Conservation (phyloP, 2,888 invertebrate species). For the Flexamia atlantica region DNA sequence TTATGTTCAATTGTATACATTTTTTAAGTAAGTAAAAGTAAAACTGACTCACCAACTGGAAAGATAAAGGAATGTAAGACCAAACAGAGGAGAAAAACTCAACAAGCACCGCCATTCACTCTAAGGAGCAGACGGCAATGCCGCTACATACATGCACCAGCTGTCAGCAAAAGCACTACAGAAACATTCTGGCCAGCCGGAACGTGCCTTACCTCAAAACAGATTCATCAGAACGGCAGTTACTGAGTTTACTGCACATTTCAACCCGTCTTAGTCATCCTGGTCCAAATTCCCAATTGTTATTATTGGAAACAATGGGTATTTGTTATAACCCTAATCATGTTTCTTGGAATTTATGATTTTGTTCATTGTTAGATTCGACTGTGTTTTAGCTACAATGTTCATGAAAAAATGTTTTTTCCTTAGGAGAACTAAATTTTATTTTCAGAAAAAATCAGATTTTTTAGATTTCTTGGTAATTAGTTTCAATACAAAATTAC, state of each 20-base stretch:
- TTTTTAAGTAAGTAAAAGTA: no score
- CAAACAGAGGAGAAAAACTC: not conserved
- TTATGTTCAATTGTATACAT: no score
- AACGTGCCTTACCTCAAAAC: conserved; percentile 25
- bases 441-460: no score
- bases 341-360: not conserved
- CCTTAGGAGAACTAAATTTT: no score
- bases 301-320: not conserved
- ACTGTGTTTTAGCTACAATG: not conserved
- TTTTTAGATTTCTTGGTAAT: no score
- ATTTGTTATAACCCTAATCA: not conserved
- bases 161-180: not conserved
- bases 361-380: not conserved
- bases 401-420: no score
- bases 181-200: not conserved
- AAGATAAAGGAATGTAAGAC: conserved; percentile 5
- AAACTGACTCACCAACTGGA: not conserved
- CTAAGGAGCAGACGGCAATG: not conserved
- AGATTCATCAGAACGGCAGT: not conserved
- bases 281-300: not conserved
- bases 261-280: not conserved
- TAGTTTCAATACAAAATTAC: no score
- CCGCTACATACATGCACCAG: not conserved
- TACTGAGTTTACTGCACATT: not conserved
- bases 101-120: conserved; percentile 7